Base-by-base conservation (phyloP, 2,113 vertebrate genomes). In the Phaethornis superciliosus region DNA sequence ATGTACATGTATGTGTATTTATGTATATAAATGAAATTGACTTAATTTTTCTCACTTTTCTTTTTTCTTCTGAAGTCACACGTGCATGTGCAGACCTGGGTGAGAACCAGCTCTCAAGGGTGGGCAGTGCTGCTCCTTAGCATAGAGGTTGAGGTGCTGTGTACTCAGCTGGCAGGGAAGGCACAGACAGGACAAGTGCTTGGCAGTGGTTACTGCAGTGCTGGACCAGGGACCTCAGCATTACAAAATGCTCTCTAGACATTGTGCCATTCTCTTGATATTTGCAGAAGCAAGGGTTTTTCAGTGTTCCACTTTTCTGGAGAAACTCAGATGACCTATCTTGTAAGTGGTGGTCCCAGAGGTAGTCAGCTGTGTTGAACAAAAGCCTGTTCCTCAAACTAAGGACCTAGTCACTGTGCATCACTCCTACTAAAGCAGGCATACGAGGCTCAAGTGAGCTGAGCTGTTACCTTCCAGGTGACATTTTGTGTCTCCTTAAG, bases 241-340 rank as follows among this genome's bases (percentile, higher is more conserved):
- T 51, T 44, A 9, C 75, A 63, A 44, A 60, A 60, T 28, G 20
- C 11, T 80, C 19, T 11, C 28, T 70, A 18, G 13, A 7, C 6
- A 2, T 28, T 17, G n/a, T 54, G 56, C 9, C 1, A 0, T 54
- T 77, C 63, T 44, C 33, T 65, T 62, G 56, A 37, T 4, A 3
- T 13, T 46, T 85, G 23, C 44, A 40, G 4, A 22, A 56, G 22
- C 0, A 0, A 2, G 6, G 8, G 5, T 4, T 77, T 14, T 30
- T 28, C 4, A 3, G 21, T 3, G 4, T 47, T 77, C 33, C 15
- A 26, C 8, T 56, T 60, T 40, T 30, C 16, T 32, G 60, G 27
- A 62, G 55, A 70, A 77, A 37, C 27, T 89, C 21, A 24, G 54
- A 12, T 3, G 7, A 42, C 13, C 9, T 62, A 3, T 51, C 49